Conservation (phyloP, 92 coral and sea anemone species). For the Epizoanthus stellaris region DNA sequence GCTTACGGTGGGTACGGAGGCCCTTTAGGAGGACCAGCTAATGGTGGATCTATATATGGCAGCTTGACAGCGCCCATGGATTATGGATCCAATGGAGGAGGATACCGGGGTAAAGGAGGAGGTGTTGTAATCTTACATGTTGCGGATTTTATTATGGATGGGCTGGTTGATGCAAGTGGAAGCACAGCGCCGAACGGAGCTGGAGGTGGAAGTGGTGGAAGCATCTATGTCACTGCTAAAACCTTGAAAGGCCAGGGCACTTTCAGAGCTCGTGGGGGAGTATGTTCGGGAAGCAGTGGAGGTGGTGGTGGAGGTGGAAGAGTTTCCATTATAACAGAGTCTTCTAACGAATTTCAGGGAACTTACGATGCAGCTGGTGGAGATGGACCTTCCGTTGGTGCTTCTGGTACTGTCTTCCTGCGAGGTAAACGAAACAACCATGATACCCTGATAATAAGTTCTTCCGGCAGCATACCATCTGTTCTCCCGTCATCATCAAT, state of each 20-base stretch:
- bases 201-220: slow-evolving; percentile 78
- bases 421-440: slow-evolving; percentile 39
- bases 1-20: slow-evolving; percentile 62
- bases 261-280: slow-evolving; percentile 65
- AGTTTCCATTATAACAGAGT: slow-evolving; percentile 39
- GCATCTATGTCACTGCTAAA: slow-evolving; percentile 40
- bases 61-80: slow-evolving; percentile 46
- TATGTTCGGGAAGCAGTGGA: slow-evolving; percentile 38
- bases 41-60: slow-evolving; percentile 45
- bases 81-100: slow-evolving; percentile 73
- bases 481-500: slow-evolving; percentile 41
- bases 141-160: slow-evolving; percentile 52
- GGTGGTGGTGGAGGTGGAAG: slow-evolving; percentile 77
- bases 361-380: slow-evolving; percentile 65
- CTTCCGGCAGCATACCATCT: slow-evolving; percentile 43
- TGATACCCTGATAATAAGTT: slow-evolving; percentile 50
- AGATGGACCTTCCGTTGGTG: slow-evolving; percentile 48
- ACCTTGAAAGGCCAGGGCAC: slow-evolving; percentile 52
- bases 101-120: slow-evolving; percentile 61
- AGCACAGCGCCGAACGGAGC: slow-evolving; percentile 38
- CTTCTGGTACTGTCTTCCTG: slow-evolving; percentile 63
- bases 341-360: slow-evolving; percentile 50
- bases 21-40: slow-evolving; percentile 43
- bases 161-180: slow-evolving; percentile 60
- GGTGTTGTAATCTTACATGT: slow-evolving; percentile 51